Evolutionary conservation across 2,113 vertebrate species (phyloP), one percentile per base, ranked within the genome.

Genomic region (Serinus canaria): DNA sequence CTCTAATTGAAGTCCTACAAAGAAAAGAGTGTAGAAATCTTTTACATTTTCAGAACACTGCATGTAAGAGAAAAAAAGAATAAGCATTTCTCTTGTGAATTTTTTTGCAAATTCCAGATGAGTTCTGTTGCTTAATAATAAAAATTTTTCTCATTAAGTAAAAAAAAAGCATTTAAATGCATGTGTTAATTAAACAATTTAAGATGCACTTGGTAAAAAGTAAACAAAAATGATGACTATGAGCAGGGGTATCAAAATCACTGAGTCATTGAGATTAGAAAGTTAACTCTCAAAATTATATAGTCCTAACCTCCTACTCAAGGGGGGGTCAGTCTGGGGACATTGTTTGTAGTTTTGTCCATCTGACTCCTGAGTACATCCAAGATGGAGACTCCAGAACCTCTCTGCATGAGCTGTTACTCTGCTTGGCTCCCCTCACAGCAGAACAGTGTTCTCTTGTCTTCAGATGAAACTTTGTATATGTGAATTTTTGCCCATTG

Each of bases 341-440:
- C 6, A 23, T 5, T 35, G 10, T 35, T 13, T 21, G 44, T 18
- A 43, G 11, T 18, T 63, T 18, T 21, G 14, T 53, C 46, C 33
- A 66, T 0, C 7, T 21, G 6, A 28, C 15, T 50, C 52, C 55
- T 22, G 6, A n/a, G 0, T 43, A 20, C 15, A 23, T 47, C 18
- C 44, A 59, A 31, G 37, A 67, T n/a, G 44, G 15, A 44, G 52
- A 24, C 4, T 33, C 15, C 37, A 52, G 27, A 59, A 30, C 7
- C 6, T n/a, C 27, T 58, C 35, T 44, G 17, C 35, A 41, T 1
- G 2, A 55, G 11, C 24, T 64, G 11, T 70, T 77, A 22, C 11
- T 67, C 28, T 67, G 10, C 16, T 62, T 46, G 33, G 22, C 18
- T 16, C 3, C 6, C 13, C n/a, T 58, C 46, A 58, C 12, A 52